Conservation (phyloP, 2,888 invertebrate genomes). For the Spatulosminthurus flaviceps region DNA sequence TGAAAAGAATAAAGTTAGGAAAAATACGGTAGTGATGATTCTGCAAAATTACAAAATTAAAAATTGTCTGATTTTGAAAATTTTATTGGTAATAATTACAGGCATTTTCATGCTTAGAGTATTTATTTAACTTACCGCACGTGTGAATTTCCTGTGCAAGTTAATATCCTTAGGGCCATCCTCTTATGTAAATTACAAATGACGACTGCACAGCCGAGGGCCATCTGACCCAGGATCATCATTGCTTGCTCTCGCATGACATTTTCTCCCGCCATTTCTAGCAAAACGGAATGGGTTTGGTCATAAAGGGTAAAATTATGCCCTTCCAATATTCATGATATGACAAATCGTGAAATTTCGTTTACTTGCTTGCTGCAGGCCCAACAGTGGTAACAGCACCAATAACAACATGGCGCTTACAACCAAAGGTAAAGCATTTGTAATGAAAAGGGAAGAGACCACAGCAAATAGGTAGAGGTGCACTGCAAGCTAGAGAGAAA, state of each 20-base stretch:
- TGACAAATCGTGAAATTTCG: too few species aligned
- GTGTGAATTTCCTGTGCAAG: not conserved
- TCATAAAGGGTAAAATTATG: not conserved
- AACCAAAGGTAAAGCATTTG: not conserved
- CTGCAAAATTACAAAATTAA: not conserved
- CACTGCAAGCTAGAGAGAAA: not conserved
- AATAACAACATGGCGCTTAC: not conserved
- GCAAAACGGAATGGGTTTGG: not conserved
- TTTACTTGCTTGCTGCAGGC: not conserved
- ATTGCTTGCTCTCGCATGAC: not conserved
- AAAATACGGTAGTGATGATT: not conserved
- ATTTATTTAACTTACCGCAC: not conserved
- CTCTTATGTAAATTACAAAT: not conserved
- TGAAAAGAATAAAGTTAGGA: not conserved
- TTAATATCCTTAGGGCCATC: not conserved
- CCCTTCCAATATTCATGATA: not conserved
- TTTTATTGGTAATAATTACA: too few species aligned
- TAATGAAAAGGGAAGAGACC: not conserved
- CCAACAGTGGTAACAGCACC: not conserved
- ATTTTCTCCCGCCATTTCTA: not conserved
- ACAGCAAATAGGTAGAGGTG: not conserved
- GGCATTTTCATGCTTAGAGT: too few species aligned
- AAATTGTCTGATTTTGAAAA: too few species aligned
- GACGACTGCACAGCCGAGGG: not conserved
- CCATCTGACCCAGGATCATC: not conserved